Percentiles rank a stretch among this genome's conserved stretches.
Evolutionary conservation across 2,888 invertebrate genomes (phyloP).

Genomic region (Bugulina stolonifera): DNA sequence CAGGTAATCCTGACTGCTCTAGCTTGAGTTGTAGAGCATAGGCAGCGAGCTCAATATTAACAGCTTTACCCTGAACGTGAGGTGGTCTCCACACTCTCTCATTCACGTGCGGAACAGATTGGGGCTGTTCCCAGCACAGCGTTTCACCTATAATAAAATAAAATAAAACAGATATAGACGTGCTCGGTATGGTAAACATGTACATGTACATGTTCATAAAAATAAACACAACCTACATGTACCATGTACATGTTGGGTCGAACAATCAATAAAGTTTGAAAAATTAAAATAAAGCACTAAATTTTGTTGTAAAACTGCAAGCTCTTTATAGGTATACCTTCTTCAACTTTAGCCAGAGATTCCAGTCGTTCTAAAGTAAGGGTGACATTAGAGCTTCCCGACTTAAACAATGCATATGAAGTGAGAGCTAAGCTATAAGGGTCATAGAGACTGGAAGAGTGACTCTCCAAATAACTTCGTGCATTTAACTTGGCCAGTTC

Average conservation of each 20-base stretch:
- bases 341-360: constrained; percentile 35
- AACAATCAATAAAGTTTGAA: no score
- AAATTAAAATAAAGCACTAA: no score
- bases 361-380: constrained; percentile 34
- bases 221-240: no score
- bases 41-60: constrained; percentile 49
- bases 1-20: constrained; percentile 31
- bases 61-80: constrained; percentile 36
- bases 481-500: constrained; percentile 37
- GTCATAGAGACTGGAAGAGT: constrained; percentile 37
- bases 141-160: constrained; percentile 40
- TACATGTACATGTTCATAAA: no score
- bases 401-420: constrained; percentile 42
- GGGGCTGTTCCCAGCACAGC: constrained; percentile 41
- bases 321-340: no score
- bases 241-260: no score
- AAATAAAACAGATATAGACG: no score
- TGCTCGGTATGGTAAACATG: no score
- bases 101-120: constrained; percentile 31
- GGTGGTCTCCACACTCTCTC: constrained; percentile 4
- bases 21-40: constrained; percentile 48
- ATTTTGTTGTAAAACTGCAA: no score
- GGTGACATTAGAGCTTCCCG: constrained; percentile 34
- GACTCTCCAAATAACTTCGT: constrained; percentile 43
- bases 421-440: constrained; percentile 43